Percentiles rank a stretch among this genome's conserved stretches.
These are phyloP conservation scores for Schizothorax lantsangensis DNA, from an alignment of 2,797 vertebrate species.

Conservation along the genomic window DNA sequence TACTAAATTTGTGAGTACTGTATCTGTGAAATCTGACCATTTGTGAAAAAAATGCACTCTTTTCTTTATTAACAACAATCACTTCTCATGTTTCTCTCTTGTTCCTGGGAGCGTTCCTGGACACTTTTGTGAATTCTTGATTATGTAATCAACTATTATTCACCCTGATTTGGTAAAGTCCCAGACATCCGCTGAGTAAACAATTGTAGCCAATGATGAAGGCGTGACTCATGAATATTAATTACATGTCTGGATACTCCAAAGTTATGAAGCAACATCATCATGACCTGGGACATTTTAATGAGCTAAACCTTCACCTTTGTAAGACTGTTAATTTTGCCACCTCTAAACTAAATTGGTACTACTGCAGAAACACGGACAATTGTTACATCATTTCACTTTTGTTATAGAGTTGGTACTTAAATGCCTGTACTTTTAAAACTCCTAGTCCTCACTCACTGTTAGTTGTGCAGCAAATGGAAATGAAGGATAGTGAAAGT, in stretches of 20 bases:
- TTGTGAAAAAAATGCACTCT: background rate
- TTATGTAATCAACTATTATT: background rate
- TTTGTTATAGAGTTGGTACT: background rate
- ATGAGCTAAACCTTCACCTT: background rate
- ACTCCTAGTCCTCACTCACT: background rate
- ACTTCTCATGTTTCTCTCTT: background rate
- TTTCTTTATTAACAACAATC: background rate
- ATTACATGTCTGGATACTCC: background rate
- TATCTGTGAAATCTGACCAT: background rate
- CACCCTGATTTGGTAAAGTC: background rate
- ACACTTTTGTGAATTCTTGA: background rate
- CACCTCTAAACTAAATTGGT: background rate
- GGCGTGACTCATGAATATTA: background rate
- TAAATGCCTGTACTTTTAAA: background rate
- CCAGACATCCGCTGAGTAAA: background rate
- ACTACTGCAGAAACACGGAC: background rate
- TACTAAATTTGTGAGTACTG: background rate
- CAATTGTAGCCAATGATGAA: background rate
- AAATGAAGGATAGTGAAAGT: slow-evolving; percentile 13
- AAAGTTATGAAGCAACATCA: background rate
- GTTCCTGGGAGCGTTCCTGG: background rate
- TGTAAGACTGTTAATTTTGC: background rate
- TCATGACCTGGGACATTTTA: background rate
- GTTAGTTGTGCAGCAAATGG: background rate
- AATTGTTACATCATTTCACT: background rate